Evolutionary conservation across 2,797 vertebrate species (phyloP), one percentile per base, ranked within the genome.

Genomic region (Melanotaenia pygmaea): DNA sequence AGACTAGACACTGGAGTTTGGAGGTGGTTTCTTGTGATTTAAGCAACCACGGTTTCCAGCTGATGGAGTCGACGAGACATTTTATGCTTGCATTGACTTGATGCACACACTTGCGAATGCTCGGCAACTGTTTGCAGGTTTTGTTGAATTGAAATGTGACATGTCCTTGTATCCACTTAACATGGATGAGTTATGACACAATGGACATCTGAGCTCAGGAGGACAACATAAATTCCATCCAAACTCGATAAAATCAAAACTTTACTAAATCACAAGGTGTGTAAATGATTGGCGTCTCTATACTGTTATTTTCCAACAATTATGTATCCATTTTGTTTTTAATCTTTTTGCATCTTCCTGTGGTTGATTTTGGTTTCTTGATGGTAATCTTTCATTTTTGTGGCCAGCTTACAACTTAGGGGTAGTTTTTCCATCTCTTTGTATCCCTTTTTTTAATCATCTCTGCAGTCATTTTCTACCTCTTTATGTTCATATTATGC

Each of bases 11-110:
- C 18, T 0, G 14, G 26, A 58, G 61, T 68, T 68, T 56, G 30
- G 59, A 70, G 30, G 74, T 22, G 38, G 14, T 40, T 69, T 58
- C 37, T 45, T 64, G 40, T 67, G 74, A 62, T 65, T 28, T 32
- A 24, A 53, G 35, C 28, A 64, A 28, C 14, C 26, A 11, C 63
- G 43, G 66, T 72, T 76, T 45, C 51, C 1, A 14, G 56, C 53
- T 77, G 65, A 76, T 76, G 51, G 60, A 76, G 72, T 67, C 45
- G 38, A 67, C 1, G 1, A 18, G 20, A 34, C 26, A 0, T 37
- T 53, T 30, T 18, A 12, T 12, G 26, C 35, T 70, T 34, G 35
- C 35, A 64, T 74, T 54, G 51, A 72, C 53, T 16, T 1, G 37
- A 28, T 37, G 11, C 24, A 4, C 51, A 47, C 20, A 60, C 40